Evolutionary conservation across 2,113 vertebrate genomes (phyloP).

Genomic region (Orthonyx spaldingii): DNA sequence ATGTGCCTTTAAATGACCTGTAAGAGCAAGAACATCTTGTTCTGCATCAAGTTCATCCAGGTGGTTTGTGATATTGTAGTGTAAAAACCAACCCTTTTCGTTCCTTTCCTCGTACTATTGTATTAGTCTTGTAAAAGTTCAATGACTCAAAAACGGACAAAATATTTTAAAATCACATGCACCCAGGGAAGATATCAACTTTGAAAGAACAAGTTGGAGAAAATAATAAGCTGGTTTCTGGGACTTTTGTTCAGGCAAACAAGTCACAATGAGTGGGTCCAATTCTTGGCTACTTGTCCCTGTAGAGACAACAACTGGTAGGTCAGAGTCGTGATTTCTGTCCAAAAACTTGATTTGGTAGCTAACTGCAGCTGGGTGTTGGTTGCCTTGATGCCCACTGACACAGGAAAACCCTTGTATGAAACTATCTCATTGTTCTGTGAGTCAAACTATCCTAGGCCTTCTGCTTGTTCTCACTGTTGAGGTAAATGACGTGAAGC

Average conservation of each 20-base stretch:
- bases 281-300: neutral
- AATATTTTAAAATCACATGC: neutral
- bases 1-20: neutral
- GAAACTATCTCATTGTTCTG: neutral
- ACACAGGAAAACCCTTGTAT: neutral
- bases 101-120: neutral
- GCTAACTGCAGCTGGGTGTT: neutral
- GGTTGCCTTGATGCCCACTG: neutral
- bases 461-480: neutral
- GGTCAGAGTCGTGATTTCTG: neutral
- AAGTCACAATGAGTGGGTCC: neutral
- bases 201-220: neutral
- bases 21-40: neutral
- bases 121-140: neutral
- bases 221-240: neutral
- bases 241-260: neutral
- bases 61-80: neutral
- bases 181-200: neutral
- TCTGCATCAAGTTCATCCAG: neutral
- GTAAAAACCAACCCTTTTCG: neutral
- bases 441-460: neutral
- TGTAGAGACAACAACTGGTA: neutral
- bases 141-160: neutral
- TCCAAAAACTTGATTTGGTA: neutral
- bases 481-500: neutral